Evolutionary conservation across 2,113 vertebrate genomes (phyloP).

Genomic region (Cyprinodon tularosa): DNA sequence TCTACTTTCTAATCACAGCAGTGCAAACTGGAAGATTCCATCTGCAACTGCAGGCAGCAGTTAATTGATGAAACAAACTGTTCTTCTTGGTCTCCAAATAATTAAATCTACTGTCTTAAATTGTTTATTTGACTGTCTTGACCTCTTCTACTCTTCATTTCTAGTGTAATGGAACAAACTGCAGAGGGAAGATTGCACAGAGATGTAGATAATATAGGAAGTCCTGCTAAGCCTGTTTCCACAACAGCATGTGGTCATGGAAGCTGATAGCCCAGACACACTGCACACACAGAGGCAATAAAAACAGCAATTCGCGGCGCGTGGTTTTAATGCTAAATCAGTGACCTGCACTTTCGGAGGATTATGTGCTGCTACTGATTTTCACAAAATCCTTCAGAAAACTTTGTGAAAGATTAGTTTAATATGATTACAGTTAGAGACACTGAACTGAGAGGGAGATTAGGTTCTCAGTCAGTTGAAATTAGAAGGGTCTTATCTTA

Average conservation of each 20-base stretch:
- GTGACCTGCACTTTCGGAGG: conserved; percentile 6
- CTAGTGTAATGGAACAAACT: conserved; percentile 38
- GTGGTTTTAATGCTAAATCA: conserved; percentile 56
- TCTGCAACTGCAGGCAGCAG: conserved; percentile 32
- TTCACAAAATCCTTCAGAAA: conserved; percentile 15
- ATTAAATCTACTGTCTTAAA: conserved; percentile 55
- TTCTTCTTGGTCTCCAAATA: conserved; percentile 24
- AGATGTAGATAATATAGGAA: conserved; percentile 51
- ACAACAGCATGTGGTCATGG: conserved; percentile 12
- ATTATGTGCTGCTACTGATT: conserved; percentile 7
- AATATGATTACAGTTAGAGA: background rate
- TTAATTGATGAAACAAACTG: conserved; percentile 53
- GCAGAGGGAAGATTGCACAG: conserved; percentile 37
- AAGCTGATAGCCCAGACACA: conserved; percentile 35
- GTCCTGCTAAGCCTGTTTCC: conserved; percentile 25
- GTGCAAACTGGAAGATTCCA: conserved; percentile 42
- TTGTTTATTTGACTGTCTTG: conserved; percentile 58
- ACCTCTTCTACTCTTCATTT: conserved; percentile 60
- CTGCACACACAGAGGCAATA: conserved; percentile 14
- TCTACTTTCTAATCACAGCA: conserved; percentile 25
- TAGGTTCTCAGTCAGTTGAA: background rate
- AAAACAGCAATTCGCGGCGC: conserved; percentile 53
- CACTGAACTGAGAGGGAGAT: background rate
- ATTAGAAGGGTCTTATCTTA: background rate
- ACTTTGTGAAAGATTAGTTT: conserved; percentile 1